These are phyloP conservation scores for Sarcophilus harrisii DNA, from an alignment of 2,797 vertebrate genomes.

Conservation along the genomic window DNA sequence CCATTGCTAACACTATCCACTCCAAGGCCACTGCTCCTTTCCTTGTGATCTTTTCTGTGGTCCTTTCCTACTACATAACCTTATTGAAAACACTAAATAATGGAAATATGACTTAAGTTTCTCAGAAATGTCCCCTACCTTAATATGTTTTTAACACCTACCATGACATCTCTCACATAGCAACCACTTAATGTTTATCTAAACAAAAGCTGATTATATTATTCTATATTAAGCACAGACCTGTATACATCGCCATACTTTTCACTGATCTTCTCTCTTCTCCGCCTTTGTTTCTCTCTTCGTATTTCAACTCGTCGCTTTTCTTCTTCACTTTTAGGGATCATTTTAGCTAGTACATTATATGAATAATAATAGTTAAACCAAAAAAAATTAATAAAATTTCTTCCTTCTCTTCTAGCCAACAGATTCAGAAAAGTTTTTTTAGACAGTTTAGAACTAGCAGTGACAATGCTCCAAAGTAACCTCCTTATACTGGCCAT, in stretches of 20 bases:
- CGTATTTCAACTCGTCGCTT: conserved; percentile 88
- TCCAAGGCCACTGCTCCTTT: background rate
- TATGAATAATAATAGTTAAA: conserved; percentile 2
- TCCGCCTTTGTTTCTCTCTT: conserved; percentile 90
- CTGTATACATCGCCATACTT: conserved; percentile 92
- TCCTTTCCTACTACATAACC: background rate
- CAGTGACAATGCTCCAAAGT: background rate
- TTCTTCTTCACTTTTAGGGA: conserved; percentile 87
- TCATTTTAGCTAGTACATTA: conserved; percentile 83
- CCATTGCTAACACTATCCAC: background rate
- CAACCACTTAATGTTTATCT: background rate
- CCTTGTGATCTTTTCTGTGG: background rate
- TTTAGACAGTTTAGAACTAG: background rate
- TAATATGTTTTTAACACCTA: background rate
- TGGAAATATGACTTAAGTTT: background rate
- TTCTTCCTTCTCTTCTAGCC: conserved; percentile 31
- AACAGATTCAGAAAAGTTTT: conserved; percentile 24
- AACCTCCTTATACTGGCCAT: background rate
- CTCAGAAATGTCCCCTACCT: background rate
- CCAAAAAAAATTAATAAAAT: background rate
- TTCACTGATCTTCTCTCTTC: conserved; percentile 91
- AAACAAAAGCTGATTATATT: background rate
- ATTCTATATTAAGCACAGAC: conserved; percentile 80
- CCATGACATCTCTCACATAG: background rate
- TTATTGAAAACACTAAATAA: background rate